Base-by-base conservation (phyloP, 2,888 invertebrate genomes). In the Scaptodrosophila latifasciaeformis region DNA sequence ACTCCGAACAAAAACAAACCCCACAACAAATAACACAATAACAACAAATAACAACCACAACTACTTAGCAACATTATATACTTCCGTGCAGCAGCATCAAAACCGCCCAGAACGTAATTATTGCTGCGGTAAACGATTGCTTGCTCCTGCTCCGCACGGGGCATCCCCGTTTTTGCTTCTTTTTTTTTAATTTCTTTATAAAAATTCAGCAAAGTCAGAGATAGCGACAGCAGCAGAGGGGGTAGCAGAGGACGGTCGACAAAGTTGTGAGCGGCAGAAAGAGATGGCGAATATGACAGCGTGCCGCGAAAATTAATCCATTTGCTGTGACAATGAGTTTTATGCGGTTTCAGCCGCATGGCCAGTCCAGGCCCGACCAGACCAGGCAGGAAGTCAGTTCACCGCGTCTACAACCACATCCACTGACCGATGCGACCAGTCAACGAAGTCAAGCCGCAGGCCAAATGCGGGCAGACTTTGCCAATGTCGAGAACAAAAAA, bases 281-380 rank as follows among this genome's bases (percentile, higher is more conserved):
- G 56, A 53, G 57, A 59, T 27, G 15, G 57, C 37, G 46, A 59
- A 65, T 69, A 70, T 75, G 75, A 70, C 72, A 78, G 64, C 66
- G 64, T 70, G 75, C 76, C 72, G 70, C 70, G 79, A 79, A 76
- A 76, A 76, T 76, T 76, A 79, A 76, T 76, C 76, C 79, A 79
- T 76, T 76, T 76, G 76, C 77, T 76, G 76, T 76, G 75, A 76
- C 75, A 79, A 76, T 76, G 79, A 76, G 70, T 76, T 76, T 79
- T 76, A 79, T 75, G 76, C 76, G 79, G 79, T 76, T 72, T 75
- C 61, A 71, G 44, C 40, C 34, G 51, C 15, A 13, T 7, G 34
- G 13, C 12, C 34, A 34, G 15, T 6, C 47, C 44, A 31, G 18
- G 69, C 62, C 49, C 59, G 57, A 60, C 56, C 72, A 66, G 55